phyloP scores from a whole-genome alignment of 2,797 vertebrate species.

The Cirrhinus molitorella region DNA sequence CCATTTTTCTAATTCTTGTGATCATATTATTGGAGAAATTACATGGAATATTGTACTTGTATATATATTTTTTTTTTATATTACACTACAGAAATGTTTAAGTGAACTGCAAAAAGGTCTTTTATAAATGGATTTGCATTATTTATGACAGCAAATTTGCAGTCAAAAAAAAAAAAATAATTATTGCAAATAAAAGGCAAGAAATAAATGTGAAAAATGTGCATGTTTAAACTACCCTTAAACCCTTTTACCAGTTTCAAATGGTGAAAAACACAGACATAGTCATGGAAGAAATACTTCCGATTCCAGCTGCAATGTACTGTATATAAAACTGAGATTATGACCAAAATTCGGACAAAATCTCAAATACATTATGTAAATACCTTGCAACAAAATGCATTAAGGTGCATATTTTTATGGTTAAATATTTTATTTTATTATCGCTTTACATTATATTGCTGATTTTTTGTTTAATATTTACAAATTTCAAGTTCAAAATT shows the following conservation, averaged over 20 bases:
- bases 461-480: slow-evolving; percentile 66
- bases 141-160: not conserved
- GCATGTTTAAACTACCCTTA: slow-evolving; percentile 22
- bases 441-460: slow-evolving; percentile 31
- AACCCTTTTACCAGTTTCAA: not conserved
- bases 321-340: slow-evolving; percentile 2
- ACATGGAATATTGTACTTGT: not conserved
- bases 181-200: not conserved
- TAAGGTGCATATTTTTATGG: slow-evolving; percentile 25
- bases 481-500: slow-evolving; percentile 72
- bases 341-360: not conserved
- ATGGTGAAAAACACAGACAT: not conserved
- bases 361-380: not conserved
- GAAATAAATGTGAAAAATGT: not conserved
- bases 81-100: not conserved
- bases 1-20: not conserved
- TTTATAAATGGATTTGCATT: not conserved
- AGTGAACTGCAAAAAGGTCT: not conserved
- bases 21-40: not conserved
- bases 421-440: slow-evolving; percentile 20
- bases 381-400: slow-evolving; percentile 20
- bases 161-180: not conserved
- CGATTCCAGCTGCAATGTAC: not conserved
- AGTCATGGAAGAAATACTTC: not conserved
- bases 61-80: not conserved